These are phyloP conservation scores for Sphaeridia pumilis DNA, from an alignment of 2,888 invertebrate genomes.

Conservation along the genomic window DNA sequence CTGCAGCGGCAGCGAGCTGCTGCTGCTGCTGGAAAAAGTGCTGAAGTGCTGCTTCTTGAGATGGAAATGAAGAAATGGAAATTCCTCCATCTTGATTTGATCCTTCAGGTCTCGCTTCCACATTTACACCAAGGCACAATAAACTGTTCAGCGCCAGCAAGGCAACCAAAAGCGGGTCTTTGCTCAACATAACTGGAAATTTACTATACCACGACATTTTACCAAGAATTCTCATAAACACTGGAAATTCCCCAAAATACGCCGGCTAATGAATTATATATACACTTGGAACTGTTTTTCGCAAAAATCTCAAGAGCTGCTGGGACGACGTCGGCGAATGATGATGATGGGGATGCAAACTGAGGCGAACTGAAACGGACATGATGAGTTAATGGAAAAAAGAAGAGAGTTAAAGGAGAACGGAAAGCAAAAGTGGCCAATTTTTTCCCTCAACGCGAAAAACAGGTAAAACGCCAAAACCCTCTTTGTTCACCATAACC, in stretches of 20 bases:
- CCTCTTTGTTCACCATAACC: too few relatives aligned
- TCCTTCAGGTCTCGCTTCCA: too few relatives aligned
- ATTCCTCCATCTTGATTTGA: background rate
- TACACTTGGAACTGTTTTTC: too few relatives aligned
- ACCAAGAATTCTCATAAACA: background rate
- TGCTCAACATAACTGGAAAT: too few relatives aligned
- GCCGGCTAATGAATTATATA: too few relatives aligned
- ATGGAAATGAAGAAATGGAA: background rate
- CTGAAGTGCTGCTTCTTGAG: background rate
- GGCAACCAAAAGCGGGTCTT: too few relatives aligned
- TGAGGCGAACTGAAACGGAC: slow-evolving; percentile 16
- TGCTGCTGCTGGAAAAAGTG: background rate
- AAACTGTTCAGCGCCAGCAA: too few relatives aligned
- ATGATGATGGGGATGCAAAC: slow-evolving; percentile 5
- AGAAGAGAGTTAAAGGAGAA: slow-evolving; percentile 5
- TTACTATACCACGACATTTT: too few relatives aligned
- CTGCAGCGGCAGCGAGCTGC: background rate
- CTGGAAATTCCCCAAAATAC: background rate
- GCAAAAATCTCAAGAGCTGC: background rate
- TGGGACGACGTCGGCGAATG: slow-evolving; percentile 3
- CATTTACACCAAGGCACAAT: too few relatives aligned
- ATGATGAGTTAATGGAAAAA: slow-evolving; percentile 6
- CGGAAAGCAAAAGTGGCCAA: slow-evolving; percentile 19
- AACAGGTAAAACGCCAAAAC: too few relatives aligned
- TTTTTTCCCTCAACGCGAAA: background rate